Evolutionary conservation across 1,140 invertebrate genomes (phyloP).

Genomic region (Drosophila bipectinata): DNA sequence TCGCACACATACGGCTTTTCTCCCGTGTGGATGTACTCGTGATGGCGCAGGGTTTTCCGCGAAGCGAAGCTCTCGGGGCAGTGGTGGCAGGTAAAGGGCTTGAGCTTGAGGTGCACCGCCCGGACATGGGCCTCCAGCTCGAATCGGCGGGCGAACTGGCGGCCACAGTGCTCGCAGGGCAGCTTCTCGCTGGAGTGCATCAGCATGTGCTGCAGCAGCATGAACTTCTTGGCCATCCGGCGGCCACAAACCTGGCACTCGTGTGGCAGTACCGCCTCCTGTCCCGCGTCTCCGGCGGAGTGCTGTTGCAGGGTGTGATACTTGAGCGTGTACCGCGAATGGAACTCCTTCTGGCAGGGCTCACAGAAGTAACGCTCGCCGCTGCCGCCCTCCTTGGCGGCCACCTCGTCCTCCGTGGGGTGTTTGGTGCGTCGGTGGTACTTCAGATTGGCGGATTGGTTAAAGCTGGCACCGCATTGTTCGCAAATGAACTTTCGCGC

Average conservation of each 20-base stretch:
- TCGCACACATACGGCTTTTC: constrained; percentile 90
- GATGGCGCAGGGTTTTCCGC: constrained; percentile 80
- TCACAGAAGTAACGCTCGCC: constrained; percentile 56
- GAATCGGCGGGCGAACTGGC: constrained; percentile 68
- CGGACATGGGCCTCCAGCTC: constrained; percentile 77
- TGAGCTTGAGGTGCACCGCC: constrained; percentile 81
- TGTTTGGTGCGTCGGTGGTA: constrained; percentile 75
- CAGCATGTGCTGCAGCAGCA: constrained; percentile 80
- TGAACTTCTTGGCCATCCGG: constrained; percentile 75
- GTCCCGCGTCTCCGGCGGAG: constrained; percentile 4
- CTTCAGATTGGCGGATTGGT: constrained; percentile 72
- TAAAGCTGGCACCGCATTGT: constrained; percentile 74
- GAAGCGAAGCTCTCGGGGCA: constrained; percentile 72
- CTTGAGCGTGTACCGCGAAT: constrained; percentile 73
- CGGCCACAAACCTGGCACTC: constrained; percentile 76
- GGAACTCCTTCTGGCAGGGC: constrained; percentile 72
- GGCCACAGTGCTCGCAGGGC: constrained; percentile 79
- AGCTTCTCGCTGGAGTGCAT: constrained; percentile 69
- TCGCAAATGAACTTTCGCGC: constrained; percentile 68
- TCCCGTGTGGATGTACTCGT: constrained; percentile 90
- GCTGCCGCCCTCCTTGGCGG: constrained; percentile 35
- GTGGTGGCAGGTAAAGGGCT: constrained; percentile 69
- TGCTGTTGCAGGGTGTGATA: constrained; percentile 78
- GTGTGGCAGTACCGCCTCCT: constrained; percentile 35
- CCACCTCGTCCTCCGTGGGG: constrained; percentile 68